These are phyloP conservation scores for Mixornis gularis DNA, from an alignment of 2,113 vertebrate species.

Conservation along the genomic window DNA sequence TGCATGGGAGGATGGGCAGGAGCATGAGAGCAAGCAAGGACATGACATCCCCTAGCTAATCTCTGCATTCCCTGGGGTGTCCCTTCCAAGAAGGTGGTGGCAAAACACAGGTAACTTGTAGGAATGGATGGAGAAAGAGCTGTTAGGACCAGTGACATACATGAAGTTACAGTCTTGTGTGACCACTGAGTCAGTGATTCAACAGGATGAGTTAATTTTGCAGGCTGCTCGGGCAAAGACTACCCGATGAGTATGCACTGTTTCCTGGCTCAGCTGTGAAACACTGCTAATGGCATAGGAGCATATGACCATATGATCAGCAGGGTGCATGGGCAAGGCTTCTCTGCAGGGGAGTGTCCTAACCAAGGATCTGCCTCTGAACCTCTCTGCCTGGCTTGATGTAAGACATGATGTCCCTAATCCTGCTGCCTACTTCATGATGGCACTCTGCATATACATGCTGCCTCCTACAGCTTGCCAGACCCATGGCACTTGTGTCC, in stretches of 20 bases:
- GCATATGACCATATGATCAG: neutral
- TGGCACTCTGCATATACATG: accelerated
- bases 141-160: neutral
- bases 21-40: neutral
- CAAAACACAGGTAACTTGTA: neutral
- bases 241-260: accelerated
- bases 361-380: neutral
- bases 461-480: neutral
- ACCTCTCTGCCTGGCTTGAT: neutral
- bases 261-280: neutral
- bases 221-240: neutral
- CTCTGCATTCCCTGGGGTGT: neutral
- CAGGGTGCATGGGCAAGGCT: neutral
- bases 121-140: neutral
- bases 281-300: neutral
- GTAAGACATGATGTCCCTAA: neutral
- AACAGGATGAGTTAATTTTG: neutral
- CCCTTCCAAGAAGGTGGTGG: neutral
- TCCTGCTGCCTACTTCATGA: neutral
- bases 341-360: neutral
- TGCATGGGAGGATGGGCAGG: neutral
- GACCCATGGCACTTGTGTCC: neutral
- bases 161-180: neutral
- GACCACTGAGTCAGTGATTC: neutral
- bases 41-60: neutral